Conservation (phyloP, 2,113 vertebrate species). For the Cephalopholis sonnerati region DNA sequence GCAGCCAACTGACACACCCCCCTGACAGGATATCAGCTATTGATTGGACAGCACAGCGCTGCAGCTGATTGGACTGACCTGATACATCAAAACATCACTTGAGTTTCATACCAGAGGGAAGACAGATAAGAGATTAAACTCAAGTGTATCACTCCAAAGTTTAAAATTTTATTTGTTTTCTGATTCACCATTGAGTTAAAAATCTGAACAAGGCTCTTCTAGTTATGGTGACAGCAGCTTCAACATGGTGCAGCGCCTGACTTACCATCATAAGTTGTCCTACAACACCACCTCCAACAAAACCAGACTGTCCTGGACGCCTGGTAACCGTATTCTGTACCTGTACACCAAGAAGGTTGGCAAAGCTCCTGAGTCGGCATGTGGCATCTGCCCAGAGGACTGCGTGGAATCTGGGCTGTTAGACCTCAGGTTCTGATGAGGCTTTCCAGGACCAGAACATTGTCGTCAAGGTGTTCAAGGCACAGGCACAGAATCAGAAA, state of each 20-base stretch:
- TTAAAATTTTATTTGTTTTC: no score
- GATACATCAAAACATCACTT: no score
- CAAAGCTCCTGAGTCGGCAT: constrained; percentile 97
- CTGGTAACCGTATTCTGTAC: constrained; percentile 98
- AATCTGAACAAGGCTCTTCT: no score
- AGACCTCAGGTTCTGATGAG: constrained; percentile 98
- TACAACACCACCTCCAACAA: constrained; percentile 99
- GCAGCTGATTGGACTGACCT: no score
- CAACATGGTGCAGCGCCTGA: constrained; percentile 96
- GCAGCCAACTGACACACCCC: no score
- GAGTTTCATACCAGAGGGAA: no score
- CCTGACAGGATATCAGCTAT: no score
- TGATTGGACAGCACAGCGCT: no score
- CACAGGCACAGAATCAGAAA: constrained; percentile 99
- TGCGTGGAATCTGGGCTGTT: constrained; percentile 95
- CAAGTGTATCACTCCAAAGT: no score
- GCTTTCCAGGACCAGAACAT: constrained; percentile 99
- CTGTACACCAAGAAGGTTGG: constrained; percentile 99
- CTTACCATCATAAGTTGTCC: constrained; percentile 98
- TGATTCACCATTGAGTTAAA: no score
- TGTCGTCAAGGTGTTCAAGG: constrained; percentile 98
- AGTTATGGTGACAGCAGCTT: constrained; percentile 49
- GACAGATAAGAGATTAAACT: no score
- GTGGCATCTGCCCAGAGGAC: constrained; percentile 96
- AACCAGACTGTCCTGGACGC: constrained; percentile 97